Conservation (phyloP, 2,113 vertebrate genomes). For the Microtus pennsylvanicus region DNA sequence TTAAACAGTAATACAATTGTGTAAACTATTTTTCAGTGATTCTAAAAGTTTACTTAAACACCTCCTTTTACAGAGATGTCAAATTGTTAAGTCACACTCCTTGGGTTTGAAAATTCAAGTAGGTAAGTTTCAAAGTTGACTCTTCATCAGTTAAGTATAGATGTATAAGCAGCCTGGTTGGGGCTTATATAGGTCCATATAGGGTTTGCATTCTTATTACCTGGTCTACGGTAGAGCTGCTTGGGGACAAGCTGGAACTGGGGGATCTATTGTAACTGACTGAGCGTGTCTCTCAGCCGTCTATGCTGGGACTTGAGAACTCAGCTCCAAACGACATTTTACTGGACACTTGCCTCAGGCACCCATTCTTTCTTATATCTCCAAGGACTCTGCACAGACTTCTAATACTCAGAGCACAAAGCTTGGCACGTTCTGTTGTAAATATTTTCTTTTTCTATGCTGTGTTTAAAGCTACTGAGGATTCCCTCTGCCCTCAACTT, state of each 20-base stretch:
- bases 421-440: background rate
- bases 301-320: background rate
- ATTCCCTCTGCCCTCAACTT: background rate
- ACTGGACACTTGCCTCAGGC: background rate
- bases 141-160: background rate
- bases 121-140: background rate
- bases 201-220: background rate
- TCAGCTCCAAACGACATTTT: background rate
- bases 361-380: background rate
- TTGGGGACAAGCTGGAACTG: background rate
- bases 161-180: background rate
- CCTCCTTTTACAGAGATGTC: constrained; percentile 11
- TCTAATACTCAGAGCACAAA: background rate
- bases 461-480: background rate
- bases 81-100: background rate
- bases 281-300: background rate
- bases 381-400: no score
- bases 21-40: background rate
- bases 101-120: background rate
- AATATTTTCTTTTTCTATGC: background rate
- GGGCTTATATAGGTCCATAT: background rate
- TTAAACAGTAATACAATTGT: background rate
- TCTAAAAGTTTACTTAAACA: background rate
- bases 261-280: background rate
- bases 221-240: background rate